These are phyloP conservation scores for Hybos culiciformis DNA, from an alignment of 2,888 invertebrate species.

Conservation along the genomic window DNA sequence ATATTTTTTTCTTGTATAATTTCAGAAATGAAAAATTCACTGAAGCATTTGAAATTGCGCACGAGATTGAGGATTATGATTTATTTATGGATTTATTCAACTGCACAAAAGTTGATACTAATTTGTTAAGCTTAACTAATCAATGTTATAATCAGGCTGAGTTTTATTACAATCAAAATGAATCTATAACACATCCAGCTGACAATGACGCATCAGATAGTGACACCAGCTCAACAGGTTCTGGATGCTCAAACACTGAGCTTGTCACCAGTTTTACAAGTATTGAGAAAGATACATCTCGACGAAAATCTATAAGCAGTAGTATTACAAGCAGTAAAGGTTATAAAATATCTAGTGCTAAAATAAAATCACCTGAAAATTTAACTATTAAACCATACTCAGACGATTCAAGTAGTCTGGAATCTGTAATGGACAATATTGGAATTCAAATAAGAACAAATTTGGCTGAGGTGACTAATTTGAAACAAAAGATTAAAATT, in stretches of 20 bases:
- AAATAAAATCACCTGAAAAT: too few species aligned
- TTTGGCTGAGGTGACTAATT: too few species aligned
- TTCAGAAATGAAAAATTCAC: slow-evolving; percentile 54
- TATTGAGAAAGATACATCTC: not conserved
- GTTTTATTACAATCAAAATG: slow-evolving; percentile 27
- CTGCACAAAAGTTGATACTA: slow-evolving; percentile 49
- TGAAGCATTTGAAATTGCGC: slow-evolving; percentile 72
- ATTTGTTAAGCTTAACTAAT: slow-evolving; percentile 44
- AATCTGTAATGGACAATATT: too few species aligned
- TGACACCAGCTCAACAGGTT: slow-evolving; percentile 52
- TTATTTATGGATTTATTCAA: slow-evolving; percentile 73
- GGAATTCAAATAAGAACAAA: too few species aligned
- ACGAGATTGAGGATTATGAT: slow-evolving; percentile 75
- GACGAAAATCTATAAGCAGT: not conserved
- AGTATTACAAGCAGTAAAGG: too few species aligned
- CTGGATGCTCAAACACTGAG: too few species aligned
- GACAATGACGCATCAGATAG: slow-evolving; percentile 22
- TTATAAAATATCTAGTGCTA: too few species aligned
- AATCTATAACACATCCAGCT: slow-evolving; percentile 25
- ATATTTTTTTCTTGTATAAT: not conserved
- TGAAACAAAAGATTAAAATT: too few species aligned
- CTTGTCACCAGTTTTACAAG: too few species aligned
- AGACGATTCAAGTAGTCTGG: too few species aligned
- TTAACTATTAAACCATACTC: too few species aligned
- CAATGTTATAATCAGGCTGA: slow-evolving; percentile 59